Evolutionary conservation across 2,797 vertebrate species (phyloP), one percentile per base, ranked within the genome.

Genomic region (Siniperca scherzeri): DNA sequence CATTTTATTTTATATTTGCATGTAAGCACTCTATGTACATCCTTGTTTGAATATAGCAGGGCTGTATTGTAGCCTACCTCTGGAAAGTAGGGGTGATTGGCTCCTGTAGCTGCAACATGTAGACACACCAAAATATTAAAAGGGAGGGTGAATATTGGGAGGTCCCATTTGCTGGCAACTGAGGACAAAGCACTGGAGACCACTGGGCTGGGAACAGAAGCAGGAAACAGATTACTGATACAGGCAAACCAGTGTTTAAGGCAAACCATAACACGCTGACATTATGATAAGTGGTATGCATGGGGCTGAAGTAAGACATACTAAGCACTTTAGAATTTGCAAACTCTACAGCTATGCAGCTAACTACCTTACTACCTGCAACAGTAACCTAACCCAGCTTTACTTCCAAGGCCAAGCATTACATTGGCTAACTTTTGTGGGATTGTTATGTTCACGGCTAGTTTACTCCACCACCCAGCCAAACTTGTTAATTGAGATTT

Each of bases 91-190:
- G 93, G 89, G 77, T 97, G 98, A 88, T 96, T 91, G 64, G 95
- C 94, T 77, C 97, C 96, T 0, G 96, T 97, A 13, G 97, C 97
- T 55, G 96, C 96, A 78, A 97, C 78, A 9, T 97, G 97, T 8
- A 97, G 38, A 5, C 95, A 97, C 79, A 98, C 79, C 0, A 95
- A 92, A 21, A 98, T 88, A 82, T 98, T 98, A 92, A 98, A 98
- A 36, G 97, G 97, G 83, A 98, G 62, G 0, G 97, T 98, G 87
- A 98, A 97, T 77, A 98, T 93, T 0, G 97, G 97, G 44, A 98
- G 93, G 74, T 97, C 97, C 97, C 97, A 98, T 88, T 95, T 97
- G 53, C 92, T 94, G 92, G 97, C 93, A 84, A 98, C 46, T 4
- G 95, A 95, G 13, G 91, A 94, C 87, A 98, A 90, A 66, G 97